phyloP scores from a whole-genome alignment of 1,140 invertebrate genomes.

The Polypedilum pembai region DNA sequence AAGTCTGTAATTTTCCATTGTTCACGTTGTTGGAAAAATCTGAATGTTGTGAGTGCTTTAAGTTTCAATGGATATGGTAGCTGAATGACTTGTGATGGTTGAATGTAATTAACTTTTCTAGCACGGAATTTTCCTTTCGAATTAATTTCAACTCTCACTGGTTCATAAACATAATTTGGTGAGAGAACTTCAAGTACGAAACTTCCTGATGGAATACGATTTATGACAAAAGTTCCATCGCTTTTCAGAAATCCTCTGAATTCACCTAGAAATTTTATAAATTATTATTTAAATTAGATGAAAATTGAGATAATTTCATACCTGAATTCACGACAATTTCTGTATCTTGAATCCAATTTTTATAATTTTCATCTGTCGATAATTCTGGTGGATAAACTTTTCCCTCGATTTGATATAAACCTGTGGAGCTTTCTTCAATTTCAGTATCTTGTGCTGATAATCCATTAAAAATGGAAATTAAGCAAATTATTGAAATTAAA shows the following conservation, averaged over 20 bases:
- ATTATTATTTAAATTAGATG: no score
- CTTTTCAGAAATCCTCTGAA: slow-evolving; percentile 79
- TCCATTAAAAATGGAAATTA: no score
- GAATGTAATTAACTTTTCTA: slow-evolving; percentile 78
- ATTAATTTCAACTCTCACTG: slow-evolving; percentile 89
- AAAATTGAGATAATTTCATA: slow-evolving; percentile 44
- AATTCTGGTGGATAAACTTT: slow-evolving; percentile 68
- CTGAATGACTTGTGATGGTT: slow-evolving; percentile 79
- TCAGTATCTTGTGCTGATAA: slow-evolving; percentile 38
- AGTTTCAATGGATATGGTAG: slow-evolving; percentile 87
- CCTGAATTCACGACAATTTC: slow-evolving; percentile 56
- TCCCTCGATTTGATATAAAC: slow-evolving; percentile 68
- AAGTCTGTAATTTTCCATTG: slow-evolving; percentile 94
- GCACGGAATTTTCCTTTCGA: slow-evolving; percentile 94
- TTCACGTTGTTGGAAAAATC: slow-evolving; percentile 90
- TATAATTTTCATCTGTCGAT: slow-evolving; percentile 43
- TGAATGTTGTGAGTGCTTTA: slow-evolving; percentile 69
- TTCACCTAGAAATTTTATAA: slow-evolving; percentile 65
- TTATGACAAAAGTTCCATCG: slow-evolving; percentile 88
- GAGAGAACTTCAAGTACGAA: slow-evolving; percentile 91
- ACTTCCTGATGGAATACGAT: slow-evolving; percentile 86
- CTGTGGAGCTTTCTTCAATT: slow-evolving; percentile 42
- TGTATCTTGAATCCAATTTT: slow-evolving; percentile 68
- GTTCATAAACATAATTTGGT: slow-evolving; percentile 86
- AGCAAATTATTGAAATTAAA: no score